Percentiles rank a stretch among this genome's conserved stretches.
Evolutionary conservation across 2,797 vertebrate genomes (phyloP).

Genomic region (Spinibarbus caldwelli): DNA sequence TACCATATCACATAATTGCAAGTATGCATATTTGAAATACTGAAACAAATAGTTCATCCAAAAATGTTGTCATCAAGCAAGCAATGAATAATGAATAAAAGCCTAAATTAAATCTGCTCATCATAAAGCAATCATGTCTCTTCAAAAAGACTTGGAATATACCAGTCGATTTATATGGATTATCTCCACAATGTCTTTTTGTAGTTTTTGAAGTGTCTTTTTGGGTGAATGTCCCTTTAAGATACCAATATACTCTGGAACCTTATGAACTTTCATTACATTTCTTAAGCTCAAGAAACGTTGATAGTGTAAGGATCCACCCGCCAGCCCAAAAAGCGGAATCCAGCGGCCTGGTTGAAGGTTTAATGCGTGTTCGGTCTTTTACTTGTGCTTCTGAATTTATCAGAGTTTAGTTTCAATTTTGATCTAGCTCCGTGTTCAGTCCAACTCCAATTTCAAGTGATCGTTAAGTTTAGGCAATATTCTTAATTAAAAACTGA

Average conservation of each 20-base stretch:
- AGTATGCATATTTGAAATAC: neutral
- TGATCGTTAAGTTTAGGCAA: no score
- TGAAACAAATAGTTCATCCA: neutral
- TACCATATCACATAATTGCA: no score
- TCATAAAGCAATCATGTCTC: no score
- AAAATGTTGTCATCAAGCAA: neutral
- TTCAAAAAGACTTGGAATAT: neutral
- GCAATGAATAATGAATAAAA: neutral
- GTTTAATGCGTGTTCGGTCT: no score
- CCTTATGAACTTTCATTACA: neutral
- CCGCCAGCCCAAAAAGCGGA: no score
- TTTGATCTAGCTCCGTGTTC: no score
- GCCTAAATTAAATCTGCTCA: neutral
- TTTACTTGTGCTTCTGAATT: no score
- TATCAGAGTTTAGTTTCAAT: no score
- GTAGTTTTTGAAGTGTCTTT: neutral
- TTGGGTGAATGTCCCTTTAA: neutral
- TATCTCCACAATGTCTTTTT: neutral
- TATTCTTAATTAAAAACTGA: no score
- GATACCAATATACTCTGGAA: neutral
- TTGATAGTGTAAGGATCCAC: no score
- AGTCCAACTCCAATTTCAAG: no score
- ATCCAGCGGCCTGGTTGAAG: no score
- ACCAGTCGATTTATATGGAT: neutral
- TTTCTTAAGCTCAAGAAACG: conserved; percentile 5